Evolutionary conservation across 1,140 invertebrate genomes (phyloP).

Genomic region (Procambarus virginalis): DNA sequence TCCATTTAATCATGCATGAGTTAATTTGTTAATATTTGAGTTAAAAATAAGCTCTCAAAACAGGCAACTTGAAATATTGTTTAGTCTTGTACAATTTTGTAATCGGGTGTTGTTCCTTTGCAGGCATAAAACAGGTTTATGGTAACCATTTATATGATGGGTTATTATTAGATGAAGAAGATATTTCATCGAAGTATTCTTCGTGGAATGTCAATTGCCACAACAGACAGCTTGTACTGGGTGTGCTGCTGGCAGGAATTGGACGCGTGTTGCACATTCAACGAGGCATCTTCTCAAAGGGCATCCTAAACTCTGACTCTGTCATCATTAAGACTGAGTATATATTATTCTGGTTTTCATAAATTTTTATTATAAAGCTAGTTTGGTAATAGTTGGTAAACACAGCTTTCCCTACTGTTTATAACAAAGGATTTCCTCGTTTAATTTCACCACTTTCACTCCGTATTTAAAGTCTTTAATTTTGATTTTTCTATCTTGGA

Average conservation of each 20-base stretch:
- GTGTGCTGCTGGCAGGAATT: conserved; percentile 36
- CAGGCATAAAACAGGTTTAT: conserved; percentile 38
- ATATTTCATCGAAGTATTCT: conserved; percentile 16
- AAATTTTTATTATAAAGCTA: neutral
- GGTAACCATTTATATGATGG: conserved; percentile 29
- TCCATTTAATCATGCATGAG: too few species aligned
- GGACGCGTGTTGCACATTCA: conserved; percentile 22
- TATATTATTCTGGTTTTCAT: neutral
- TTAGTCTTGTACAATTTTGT: too few species aligned
- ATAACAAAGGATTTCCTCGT: neutral
- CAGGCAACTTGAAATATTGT: too few species aligned
- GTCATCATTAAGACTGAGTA: conserved; percentile 21
- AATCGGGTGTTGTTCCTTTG: neutral
- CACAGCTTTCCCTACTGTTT: neutral
- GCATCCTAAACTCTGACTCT: conserved; percentile 22
- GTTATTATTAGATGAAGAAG: conserved; percentile 1
- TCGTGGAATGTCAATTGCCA: conserved; percentile 28
- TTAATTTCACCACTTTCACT: too few species aligned
- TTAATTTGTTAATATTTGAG: too few species aligned
- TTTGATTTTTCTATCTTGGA: too few species aligned
- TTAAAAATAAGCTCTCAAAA: too few species aligned
- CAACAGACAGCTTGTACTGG: conserved; percentile 33
- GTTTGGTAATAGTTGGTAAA: conserved; percentile 1
- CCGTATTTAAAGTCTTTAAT: too few species aligned
- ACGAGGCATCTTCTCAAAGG: conserved; percentile 20